Evolutionary conservation across 2,888 invertebrate genomes (phyloP), one percentile per base, ranked within the genome.

Genomic region (Caenorhabditis auriculariae): DNA sequence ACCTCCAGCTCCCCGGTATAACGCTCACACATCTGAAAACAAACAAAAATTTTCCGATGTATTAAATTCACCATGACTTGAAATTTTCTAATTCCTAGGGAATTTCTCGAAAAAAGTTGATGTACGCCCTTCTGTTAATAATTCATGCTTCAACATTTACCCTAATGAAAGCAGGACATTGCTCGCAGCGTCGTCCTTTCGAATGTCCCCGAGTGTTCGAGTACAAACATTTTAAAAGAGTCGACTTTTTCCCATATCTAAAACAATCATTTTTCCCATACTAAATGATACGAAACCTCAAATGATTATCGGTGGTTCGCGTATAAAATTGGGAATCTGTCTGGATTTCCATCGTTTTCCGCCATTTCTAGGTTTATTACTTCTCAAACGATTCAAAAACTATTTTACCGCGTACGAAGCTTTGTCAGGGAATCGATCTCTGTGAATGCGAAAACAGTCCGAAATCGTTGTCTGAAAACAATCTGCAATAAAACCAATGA

Each of bases 111-210:
- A 32, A 32, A 12, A 12, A 32, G 35, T 32, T 32, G 35, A n/a
- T n/a, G n/a, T n/a, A n/a, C n/a, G 35, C n/a, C n/a, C 35, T 32
- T 32, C n/a, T 32, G 9, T 32, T 9, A 32, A n/a, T 32, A 9
- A 12, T 32, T n/a, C n/a, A 12, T 32, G 9, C n/a, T n/a, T 32
- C 35, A 26, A 4, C 17, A 32, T 21, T 48, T 29, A 54, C 61
- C 29, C 64, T 50, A 15, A 68, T 62, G 37, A 68, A 68, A 3
- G 68, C 56, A 1, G 68, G 65, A 52, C 68, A 68, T 24, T 68
- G 68, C n/a, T 60, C 65, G 42, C 58, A 58, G 19, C 48, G 24
- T 26, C 29, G 39, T 24, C 48, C 46, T 23, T 48, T 50, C 15
- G 51, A n/a, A 3, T 51, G 42, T 4, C 62, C 62, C 9, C 58